A percentile compares a stretch with the other conserved stretches of the same genome.
Conservation (phyloP, 30 jellyfish, hydroid and myxozoan species). For the Cassiopea xamachana region DNA sequence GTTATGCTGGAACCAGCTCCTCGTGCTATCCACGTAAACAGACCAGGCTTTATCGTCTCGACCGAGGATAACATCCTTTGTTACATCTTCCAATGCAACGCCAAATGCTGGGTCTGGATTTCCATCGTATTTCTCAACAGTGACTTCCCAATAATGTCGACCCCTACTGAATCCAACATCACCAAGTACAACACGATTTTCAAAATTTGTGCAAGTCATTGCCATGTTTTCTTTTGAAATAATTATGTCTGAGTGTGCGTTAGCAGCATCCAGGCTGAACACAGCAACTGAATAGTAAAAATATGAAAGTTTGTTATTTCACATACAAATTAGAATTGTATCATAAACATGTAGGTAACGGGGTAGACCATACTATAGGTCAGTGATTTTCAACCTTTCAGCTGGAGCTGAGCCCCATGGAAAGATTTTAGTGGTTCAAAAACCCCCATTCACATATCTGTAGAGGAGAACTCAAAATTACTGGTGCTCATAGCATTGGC, state of each 20-base stretch:
- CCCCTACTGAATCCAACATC: slow-evolving; percentile 98
- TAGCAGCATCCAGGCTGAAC: slow-evolving; percentile 73
- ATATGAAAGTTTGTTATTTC: background rate
- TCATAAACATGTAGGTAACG: too few species aligned
- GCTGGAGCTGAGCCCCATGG: too few species aligned
- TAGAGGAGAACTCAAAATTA: too few species aligned
- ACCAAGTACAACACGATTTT: slow-evolving; percentile 89
- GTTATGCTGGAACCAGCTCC: slow-evolving; percentile 99
- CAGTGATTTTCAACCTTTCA: too few species aligned
- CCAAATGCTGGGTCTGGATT: slow-evolving; percentile 99
- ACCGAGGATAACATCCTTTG: slow-evolving; percentile 90
- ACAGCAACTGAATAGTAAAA: slow-evolving; percentile 81
- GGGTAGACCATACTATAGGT: too few species aligned
- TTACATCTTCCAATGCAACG: slow-evolving; percentile 80
- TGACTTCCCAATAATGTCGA: slow-evolving; percentile 91
- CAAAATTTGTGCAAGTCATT: slow-evolving; percentile 87
- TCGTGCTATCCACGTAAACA: slow-evolving; percentile 91
- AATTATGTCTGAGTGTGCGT: slow-evolving; percentile 86
- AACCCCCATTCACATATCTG: too few species aligned
- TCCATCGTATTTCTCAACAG: slow-evolving; percentile 78
- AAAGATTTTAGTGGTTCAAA: too few species aligned
- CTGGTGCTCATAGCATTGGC: too few species aligned
- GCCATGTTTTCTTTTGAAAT: slow-evolving; percentile 61
- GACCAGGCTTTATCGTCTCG: slow-evolving; percentile 97
- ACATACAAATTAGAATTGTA: too few species aligned